phyloP scores from a whole-genome alignment of 2,113 vertebrate species.

The Atherinomorus stipes region DNA sequence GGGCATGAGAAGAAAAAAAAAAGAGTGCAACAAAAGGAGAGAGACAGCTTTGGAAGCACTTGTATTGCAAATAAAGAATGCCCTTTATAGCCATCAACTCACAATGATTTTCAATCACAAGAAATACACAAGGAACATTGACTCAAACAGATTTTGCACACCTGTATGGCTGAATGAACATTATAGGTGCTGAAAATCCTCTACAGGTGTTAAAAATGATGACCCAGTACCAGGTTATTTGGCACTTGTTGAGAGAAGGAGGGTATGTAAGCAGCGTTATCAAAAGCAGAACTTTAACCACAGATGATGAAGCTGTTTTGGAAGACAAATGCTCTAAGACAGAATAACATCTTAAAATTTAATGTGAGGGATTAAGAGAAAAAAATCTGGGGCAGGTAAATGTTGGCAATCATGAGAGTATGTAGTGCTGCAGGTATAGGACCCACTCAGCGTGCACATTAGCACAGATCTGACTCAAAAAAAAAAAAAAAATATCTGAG shows the following conservation, averaged over 20 bases:
- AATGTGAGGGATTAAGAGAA: neutral
- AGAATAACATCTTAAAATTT: neutral
- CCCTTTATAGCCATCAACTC: neutral
- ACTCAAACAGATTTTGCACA: neutral
- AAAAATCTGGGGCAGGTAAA: neutral
- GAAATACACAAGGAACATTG: neutral
- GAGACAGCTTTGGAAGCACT: slow-evolving; percentile 40
- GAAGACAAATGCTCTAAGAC: neutral
- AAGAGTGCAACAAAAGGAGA: slow-evolving; percentile 24
- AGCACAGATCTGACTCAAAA: neutral
- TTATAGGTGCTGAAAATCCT: too few relatives aligned
- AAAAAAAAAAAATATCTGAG: neutral
- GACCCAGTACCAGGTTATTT: neutral
- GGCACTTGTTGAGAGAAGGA: too few relatives aligned
- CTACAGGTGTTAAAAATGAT: neutral
- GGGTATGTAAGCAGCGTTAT: neutral
- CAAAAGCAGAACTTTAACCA: neutral
- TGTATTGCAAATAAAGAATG: slow-evolving; percentile 17
- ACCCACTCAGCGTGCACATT: too few relatives aligned
- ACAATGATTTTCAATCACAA: neutral
- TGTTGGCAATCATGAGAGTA: too few relatives aligned
- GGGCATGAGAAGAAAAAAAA: slow-evolving; percentile 26
- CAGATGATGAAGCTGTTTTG: neutral
- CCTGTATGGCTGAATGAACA: neutral
- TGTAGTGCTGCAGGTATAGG: too few relatives aligned